These are phyloP conservation scores for Cichladusa arquata DNA, from an alignment of 2,113 vertebrate species.

Conservation along the genomic window DNA sequence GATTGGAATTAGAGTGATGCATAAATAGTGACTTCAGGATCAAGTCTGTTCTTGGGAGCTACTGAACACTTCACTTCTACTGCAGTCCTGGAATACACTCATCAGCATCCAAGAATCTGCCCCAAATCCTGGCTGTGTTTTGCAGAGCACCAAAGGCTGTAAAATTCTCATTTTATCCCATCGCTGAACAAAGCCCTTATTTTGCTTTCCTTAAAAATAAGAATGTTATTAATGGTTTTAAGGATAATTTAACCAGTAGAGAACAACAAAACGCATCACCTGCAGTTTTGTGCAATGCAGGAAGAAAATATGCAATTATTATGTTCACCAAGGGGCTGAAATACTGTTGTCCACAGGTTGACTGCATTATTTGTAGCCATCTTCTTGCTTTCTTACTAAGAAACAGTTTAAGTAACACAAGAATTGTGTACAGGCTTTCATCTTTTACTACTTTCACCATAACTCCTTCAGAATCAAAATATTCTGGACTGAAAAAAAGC, in stretches of 20 bases:
- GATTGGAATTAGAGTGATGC: slow-evolving; percentile 32
- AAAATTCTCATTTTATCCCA: neutral
- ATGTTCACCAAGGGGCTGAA: neutral
- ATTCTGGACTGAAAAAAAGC: neutral
- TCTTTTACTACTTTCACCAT: neutral
- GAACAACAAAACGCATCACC: neutral
- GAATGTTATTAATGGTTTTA: neutral
- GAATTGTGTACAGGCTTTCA: neutral
- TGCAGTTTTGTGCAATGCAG: neutral
- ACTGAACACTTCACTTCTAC: neutral
- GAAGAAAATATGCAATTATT: neutral
- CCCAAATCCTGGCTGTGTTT: neutral
- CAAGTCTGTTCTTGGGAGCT: slow-evolving; percentile 37
- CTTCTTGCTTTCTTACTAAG: neutral
- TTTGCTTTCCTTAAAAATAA: neutral
- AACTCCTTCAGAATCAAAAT: neutral
- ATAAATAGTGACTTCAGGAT: slow-evolving; percentile 56
- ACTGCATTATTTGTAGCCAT: neutral
- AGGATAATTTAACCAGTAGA: neutral
- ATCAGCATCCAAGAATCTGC: neutral
- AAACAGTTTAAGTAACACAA: neutral
- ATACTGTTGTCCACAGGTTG: neutral
- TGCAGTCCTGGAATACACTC: neutral
- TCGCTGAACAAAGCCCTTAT: neutral
- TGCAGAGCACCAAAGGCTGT: neutral